Evolutionary conservation across 1,140 invertebrate species (phyloP).

Genomic region (Nasonia giraulti): DNA sequence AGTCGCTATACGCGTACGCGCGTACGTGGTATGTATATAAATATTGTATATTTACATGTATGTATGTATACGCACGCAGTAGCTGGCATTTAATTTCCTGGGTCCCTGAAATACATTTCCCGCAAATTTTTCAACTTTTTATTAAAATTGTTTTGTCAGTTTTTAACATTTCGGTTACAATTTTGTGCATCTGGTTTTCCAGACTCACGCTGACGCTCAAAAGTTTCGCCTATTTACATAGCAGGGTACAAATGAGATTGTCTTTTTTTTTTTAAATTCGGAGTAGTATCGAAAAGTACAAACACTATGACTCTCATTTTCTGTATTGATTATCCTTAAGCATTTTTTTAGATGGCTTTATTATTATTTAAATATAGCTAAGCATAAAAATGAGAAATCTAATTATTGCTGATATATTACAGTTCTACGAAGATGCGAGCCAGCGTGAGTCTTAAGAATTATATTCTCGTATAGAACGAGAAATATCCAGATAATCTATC

Average conservation of each 20-base stretch:
- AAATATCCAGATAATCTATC: background rate
- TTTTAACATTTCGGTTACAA: background rate
- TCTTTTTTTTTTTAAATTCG: background rate
- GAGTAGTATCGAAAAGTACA: background rate
- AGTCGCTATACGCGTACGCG: slow-evolving; percentile 10
- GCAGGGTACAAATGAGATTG: background rate
- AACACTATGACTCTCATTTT: background rate
- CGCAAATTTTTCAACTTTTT: background rate
- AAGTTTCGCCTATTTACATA: background rate
- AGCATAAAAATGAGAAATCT: slow-evolving; percentile 12
- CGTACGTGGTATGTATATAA: slow-evolving; percentile 27
- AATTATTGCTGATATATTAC: slow-evolving; percentile 17
- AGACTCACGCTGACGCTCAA: background rate
- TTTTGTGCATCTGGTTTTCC: background rate
- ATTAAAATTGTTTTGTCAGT: background rate
- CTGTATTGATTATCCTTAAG: too few relatives aligned
- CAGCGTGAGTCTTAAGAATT: slow-evolving; percentile 10
- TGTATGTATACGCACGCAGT: slow-evolving; percentile 20
- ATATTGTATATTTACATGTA: slow-evolving; percentile 23
- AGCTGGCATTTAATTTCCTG: slow-evolving; percentile 30
- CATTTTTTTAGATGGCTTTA: background rate
- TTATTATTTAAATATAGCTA: background rate
- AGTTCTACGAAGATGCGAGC: background rate
- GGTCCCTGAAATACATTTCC: slow-evolving; percentile 34
- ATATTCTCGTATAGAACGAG: background rate